Conservation (phyloP, 2,888 invertebrate species). For the Peribatodes rhomboidaria region DNA sequence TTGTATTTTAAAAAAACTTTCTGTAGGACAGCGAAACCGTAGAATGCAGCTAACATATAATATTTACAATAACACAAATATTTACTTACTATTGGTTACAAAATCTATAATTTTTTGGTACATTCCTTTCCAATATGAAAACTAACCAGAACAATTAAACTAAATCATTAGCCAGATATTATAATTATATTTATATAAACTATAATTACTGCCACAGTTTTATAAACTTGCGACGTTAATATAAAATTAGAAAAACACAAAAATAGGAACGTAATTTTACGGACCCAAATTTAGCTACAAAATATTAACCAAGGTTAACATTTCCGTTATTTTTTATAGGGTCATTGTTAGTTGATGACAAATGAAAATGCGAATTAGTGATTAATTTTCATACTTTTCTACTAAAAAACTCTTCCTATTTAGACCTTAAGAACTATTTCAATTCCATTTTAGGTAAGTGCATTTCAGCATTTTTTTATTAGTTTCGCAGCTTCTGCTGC, state of each 20-base stretch:
- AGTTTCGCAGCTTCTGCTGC: not conserved
- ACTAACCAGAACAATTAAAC: slow-evolving; percentile 2
- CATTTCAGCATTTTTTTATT: not conserved
- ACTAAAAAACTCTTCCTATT: not conserved
- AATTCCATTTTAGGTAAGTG: slow-evolving; percentile 27
- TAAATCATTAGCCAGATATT: slow-evolving; percentile 14
- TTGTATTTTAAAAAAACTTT: no score
- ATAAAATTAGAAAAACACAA: slow-evolving; percentile 2
- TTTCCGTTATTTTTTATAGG: not conserved
- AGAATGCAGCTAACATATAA: not conserved
- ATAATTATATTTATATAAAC: not conserved
- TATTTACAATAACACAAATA: slow-evolving; percentile 5
- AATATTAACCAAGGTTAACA: not conserved
- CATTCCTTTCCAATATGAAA: slow-evolving; percentile 31
- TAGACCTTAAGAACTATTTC: slow-evolving; percentile 4
- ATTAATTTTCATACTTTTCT: no score
- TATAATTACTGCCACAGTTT: slow-evolving; percentile 20
- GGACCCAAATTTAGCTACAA: not conserved
- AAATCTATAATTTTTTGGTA: slow-evolving; percentile 35
- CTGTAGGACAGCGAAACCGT: no score
- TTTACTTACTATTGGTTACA: slow-evolving; percentile 3
- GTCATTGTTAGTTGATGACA: slow-evolving; percentile 15
- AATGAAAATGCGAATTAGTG: slow-evolving; percentile 11
- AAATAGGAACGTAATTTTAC: no score
- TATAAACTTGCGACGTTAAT: slow-evolving; percentile 18